phyloP scores from a whole-genome alignment of 1,140 invertebrate genomes.

The Caligus rogercresseyi region DNA sequence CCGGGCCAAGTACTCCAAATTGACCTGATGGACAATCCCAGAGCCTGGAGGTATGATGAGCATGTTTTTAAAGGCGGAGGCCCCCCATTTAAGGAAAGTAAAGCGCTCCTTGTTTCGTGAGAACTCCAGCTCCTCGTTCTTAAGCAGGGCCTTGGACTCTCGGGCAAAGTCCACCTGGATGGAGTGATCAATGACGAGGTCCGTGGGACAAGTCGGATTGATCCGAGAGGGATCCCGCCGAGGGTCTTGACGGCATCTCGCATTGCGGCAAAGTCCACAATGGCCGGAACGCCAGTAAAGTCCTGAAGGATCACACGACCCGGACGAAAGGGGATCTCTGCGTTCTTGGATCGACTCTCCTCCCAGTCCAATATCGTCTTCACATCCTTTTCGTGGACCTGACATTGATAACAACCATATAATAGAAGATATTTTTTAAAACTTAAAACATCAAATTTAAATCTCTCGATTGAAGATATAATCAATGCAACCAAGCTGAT shows the following conservation, averaged over 20 bases:
- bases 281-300: conserved; percentile 89
- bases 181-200: conserved; percentile 95
- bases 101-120: conserved; percentile 91
- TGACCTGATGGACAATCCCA: conserved; percentile 96
- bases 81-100: conserved; percentile 66
- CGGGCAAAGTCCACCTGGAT: conserved; percentile 43
- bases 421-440: background rate
- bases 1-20: conserved; percentile 81
- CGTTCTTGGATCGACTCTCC: conserved; percentile 44
- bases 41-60: conserved; percentile 91
- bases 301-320: conserved; percentile 89
- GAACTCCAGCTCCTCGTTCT: conserved; percentile 91
- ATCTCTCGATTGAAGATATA: background rate
- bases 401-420: conserved; percentile 7
- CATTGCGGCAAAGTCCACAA: conserved; percentile 98
- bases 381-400: conserved; percentile 60
- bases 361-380: conserved; percentile 82
- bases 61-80: conserved; percentile 73
- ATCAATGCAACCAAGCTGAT: too few species aligned
- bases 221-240: conserved; percentile 77
- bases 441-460: background rate
- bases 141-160: conserved; percentile 66
- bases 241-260: conserved; percentile 74
- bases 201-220: conserved; percentile 90
- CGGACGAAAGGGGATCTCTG: conserved; percentile 92